phyloP scores from a whole-genome alignment of 2,797 vertebrate genomes.

The Sarcophilus harrisii region DNA sequence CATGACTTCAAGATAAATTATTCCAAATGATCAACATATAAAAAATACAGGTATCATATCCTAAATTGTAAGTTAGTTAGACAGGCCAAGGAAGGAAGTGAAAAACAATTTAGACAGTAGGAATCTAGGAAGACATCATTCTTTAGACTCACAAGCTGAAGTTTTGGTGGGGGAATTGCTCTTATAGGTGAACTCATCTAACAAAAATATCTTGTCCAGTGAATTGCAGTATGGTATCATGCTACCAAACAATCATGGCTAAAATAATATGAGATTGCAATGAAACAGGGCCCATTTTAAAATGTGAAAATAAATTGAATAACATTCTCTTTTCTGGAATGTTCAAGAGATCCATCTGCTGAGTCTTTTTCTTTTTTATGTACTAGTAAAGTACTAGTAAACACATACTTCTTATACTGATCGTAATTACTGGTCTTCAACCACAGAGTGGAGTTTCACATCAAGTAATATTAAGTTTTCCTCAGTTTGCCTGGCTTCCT shows the following conservation, averaged over 20 bases:
- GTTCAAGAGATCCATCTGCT: neutral
- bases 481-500: neutral
- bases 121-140: constrained; percentile 29
- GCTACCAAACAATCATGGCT: neutral
- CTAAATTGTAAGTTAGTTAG: constrained; percentile 42
- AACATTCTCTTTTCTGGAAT: neutral
- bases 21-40: constrained; percentile 41
- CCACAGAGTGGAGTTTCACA: neutral
- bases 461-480: neutral
- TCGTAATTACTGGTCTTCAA: neutral
- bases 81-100: constrained; percentile 38
- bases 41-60: constrained; percentile 20
- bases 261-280: neutral
- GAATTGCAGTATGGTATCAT: neutral
- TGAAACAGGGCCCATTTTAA: constrained; percentile 1
- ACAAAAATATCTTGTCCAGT: constrained; percentile 8
- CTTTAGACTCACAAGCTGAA: neutral
- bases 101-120: constrained; percentile 24
- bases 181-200: neutral
- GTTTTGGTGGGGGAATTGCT: constrained; percentile 11
- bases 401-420: neutral
- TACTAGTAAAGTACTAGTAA: neutral
- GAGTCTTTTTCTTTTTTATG: neutral
- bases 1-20: constrained; percentile 43
- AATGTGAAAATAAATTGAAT: neutral